A percentile compares a stretch with the other conserved stretches of the same genome.
Evolutionary conservation across 2,888 invertebrate species (phyloP).

Genomic region (Didymodactylos carnosus): DNA sequence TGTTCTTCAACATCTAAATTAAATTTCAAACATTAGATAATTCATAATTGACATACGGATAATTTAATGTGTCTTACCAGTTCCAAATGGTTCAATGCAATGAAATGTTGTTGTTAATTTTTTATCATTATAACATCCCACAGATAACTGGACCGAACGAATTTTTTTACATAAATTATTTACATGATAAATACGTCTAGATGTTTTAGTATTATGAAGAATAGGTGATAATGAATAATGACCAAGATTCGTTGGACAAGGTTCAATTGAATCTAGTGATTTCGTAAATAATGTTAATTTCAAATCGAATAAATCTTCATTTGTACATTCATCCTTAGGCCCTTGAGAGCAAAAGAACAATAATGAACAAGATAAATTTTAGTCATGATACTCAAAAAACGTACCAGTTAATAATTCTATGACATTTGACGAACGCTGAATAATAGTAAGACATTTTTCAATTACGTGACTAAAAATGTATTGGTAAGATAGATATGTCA

Average conservation of each 20-base stretch:
- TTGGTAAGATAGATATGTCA: not conserved
- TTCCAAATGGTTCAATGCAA: no score
- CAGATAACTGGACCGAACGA: not conserved
- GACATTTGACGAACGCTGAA: not conserved
- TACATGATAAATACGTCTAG: not conserved
- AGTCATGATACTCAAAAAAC: no score
- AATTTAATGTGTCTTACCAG: no score
- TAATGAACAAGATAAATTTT: no score
- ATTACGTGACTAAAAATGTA: not conserved
- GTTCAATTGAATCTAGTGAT: not conserved
- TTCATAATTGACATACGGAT: no score
- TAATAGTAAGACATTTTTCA: not conserved
- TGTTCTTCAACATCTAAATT: not conserved
- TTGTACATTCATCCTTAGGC: not conserved
- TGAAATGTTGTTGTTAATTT: no score
- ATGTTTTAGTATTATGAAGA: not conserved
- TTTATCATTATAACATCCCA: not conserved
- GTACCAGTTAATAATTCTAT: not conserved
- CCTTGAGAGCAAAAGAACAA: no score
- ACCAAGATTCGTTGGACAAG: not conserved
- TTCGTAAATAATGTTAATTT: not conserved
- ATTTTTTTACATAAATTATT: not conserved
- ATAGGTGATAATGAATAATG: not conserved
- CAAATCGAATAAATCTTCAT: no score
- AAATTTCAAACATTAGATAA: not conserved